Percentiles rank a stretch among this genome's conserved stretches.
Conservation (phyloP, 1,140 invertebrate species). For the Listronotus oregonensis region DNA sequence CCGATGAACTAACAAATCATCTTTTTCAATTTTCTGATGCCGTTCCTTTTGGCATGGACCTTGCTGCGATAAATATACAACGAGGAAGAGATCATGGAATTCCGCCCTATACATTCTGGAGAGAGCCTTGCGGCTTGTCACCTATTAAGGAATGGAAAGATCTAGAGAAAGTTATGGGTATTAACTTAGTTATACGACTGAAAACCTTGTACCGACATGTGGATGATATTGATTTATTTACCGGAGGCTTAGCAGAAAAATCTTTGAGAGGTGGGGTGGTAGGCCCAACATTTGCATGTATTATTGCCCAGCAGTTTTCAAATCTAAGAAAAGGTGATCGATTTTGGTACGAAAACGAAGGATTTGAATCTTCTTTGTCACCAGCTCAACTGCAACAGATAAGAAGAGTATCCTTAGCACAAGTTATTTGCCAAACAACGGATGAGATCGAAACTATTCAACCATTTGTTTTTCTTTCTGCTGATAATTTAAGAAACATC, state of each 20-base stretch:
- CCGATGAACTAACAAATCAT: constrained; percentile 82
- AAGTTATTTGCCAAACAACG: constrained; percentile 84
- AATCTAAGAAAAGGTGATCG: constrained; percentile 87
- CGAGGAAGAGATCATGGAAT: constrained; percentile 89
- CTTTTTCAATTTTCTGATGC: constrained; percentile 75
- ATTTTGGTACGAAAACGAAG: constrained; percentile 90
- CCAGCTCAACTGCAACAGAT: constrained; percentile 86
- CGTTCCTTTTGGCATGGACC: constrained; percentile 80
- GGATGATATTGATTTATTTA: constrained; percentile 90
- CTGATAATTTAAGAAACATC: constrained; percentile 66
- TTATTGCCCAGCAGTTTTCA: constrained; percentile 91
- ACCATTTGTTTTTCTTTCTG: constrained; percentile 75
- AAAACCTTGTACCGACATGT: constrained; percentile 70
- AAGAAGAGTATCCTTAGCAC: constrained; percentile 75
- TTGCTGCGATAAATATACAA: constrained; percentile 89
- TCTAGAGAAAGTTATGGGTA: constrained; percentile 72
- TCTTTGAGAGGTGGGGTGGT: constrained; percentile 82
- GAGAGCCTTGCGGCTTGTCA: constrained; percentile 78
- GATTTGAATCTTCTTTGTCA: constrained; percentile 75
- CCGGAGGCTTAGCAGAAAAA: constrained; percentile 83
- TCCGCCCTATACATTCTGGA: constrained; percentile 82
- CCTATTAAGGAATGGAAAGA: constrained; percentile 76
- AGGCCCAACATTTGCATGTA: constrained; percentile 94
- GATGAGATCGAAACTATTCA: constrained; percentile 73
- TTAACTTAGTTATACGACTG: constrained; percentile 67